These are phyloP conservation scores for Protobothrops flavoviridis DNA, from an alignment of 2,113 vertebrate genomes.

Conservation along the genomic window DNA sequence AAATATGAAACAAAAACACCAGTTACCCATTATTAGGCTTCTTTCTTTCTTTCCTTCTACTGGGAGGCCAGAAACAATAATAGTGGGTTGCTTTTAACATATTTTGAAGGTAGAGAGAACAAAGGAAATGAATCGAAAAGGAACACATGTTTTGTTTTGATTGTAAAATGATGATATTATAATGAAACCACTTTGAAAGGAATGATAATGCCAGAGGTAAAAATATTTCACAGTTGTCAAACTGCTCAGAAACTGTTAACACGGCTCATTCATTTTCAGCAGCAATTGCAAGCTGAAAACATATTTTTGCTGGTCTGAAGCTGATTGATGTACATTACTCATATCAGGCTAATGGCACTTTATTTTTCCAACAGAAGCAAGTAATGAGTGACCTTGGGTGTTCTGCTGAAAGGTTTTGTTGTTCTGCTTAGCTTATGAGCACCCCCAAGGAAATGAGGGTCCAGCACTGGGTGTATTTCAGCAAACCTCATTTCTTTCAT, in stretches of 20 bases:
- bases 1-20: background rate
- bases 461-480: conserved; percentile 81
- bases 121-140: conserved; percentile 22
- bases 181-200: conserved; percentile 54
- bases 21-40: background rate
- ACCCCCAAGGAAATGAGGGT: conserved; percentile 89
- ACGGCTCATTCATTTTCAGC: conserved; percentile 71
- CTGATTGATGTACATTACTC: conserved; percentile 79
- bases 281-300: conserved; percentile 66
- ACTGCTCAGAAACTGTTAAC: conserved; percentile 67
- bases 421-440: conserved; percentile 69
- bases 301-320: conserved; percentile 66
- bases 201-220: conserved; percentile 62
- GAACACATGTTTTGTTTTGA: conserved; percentile 23
- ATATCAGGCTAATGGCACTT: conserved; percentile 79
- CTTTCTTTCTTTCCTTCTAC: background rate
- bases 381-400: conserved; percentile 86
- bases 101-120: background rate
- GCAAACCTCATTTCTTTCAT: conserved; percentile 89
- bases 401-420: conserved; percentile 77
- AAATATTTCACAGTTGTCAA: conserved; percentile 67
- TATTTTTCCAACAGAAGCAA: conserved; percentile 77
- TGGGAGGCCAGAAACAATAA: background rate
- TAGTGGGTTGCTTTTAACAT: background rate
- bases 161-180: conserved; percentile 49